Conservation (phyloP, 2,888 invertebrate species). For the Leucophenga montana region DNA sequence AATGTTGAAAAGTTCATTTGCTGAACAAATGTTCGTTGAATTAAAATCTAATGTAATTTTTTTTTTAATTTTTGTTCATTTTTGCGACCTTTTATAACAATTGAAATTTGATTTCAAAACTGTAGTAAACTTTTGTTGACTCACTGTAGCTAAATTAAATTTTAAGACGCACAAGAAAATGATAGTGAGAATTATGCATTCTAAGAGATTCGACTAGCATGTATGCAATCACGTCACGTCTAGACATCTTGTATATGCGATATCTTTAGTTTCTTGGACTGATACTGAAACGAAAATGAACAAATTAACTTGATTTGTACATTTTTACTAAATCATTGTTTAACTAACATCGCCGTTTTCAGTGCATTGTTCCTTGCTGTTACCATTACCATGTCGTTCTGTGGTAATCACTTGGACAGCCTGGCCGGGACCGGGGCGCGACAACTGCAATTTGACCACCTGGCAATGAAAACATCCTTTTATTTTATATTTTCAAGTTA, state of each 20-base stretch:
- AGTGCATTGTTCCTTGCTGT: background rate
- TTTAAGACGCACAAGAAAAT: too few species aligned
- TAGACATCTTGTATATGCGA: slow-evolving; percentile 62
- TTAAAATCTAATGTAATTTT: too few species aligned
- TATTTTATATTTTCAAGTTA: too few species aligned
- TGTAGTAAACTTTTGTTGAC: too few species aligned
- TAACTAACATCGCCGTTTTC: slow-evolving; percentile 36
- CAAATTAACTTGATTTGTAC: background rate
- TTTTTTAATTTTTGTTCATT: too few species aligned
- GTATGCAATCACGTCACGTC: slow-evolving; percentile 14
- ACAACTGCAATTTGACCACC: slow-evolving; percentile 47
- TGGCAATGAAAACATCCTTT: too few species aligned
- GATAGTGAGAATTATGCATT: background rate
- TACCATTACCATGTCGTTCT: slow-evolving; percentile 34
- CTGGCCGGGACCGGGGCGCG: slow-evolving; percentile 77
- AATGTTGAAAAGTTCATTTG: too few species aligned
- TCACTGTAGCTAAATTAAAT: too few species aligned
- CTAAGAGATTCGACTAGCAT: slow-evolving; percentile 20
- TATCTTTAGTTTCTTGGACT: slow-evolving; percentile 69
- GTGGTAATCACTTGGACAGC: slow-evolving; percentile 81
- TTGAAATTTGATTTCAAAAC: too few species aligned
- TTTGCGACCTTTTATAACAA: too few species aligned
- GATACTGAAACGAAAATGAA: slow-evolving; percentile 52
- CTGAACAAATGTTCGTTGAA: too few species aligned
- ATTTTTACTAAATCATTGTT: background rate